Evolutionary conservation across 2,888 invertebrate genomes (phyloP).

Genomic region (Platycheirus albimanus): DNA sequence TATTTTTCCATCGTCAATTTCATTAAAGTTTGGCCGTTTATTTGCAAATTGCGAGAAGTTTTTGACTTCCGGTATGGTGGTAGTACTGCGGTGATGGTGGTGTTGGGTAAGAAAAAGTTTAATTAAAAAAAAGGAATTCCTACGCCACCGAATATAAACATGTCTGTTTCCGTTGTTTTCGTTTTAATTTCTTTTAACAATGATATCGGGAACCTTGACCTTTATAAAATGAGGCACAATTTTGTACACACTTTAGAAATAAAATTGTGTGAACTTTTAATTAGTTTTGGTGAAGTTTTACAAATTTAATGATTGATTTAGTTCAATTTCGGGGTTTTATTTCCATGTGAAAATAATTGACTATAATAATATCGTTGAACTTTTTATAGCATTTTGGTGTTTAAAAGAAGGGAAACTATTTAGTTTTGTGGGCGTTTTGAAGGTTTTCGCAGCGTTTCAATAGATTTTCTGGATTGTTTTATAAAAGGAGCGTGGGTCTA

Average conservation of each 20-base stretch:
- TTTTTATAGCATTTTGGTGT: too few species aligned
- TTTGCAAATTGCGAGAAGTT: conserved; percentile 32
- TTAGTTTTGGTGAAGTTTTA: neutral
- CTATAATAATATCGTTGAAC: too few species aligned
- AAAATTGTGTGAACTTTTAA: neutral
- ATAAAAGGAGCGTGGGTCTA: too few species aligned
- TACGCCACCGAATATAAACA: conserved; percentile 12
- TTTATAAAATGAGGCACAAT: neutral
- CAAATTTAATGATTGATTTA: too few species aligned
- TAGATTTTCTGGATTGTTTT: too few species aligned
- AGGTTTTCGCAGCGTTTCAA: too few species aligned
- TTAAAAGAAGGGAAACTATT: too few species aligned
- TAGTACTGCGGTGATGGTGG: neutral
- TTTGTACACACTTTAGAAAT: neutral
- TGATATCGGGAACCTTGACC: conserved; percentile 25
- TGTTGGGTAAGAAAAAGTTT: conserved; percentile 14
- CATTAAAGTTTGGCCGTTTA: conserved; percentile 25
- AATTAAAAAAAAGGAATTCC: conserved; percentile 22
- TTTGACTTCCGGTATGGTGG: conserved; percentile 11
- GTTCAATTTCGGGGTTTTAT: too few species aligned
- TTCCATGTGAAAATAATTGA: too few species aligned
- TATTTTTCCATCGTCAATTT: conserved; percentile 34
- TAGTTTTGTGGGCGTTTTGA: too few species aligned
- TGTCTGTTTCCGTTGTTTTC: neutral
- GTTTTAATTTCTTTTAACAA: neutral